Evolutionary conservation across 2,888 invertebrate genomes (phyloP).

Genomic region (Rotaria macrura): DNA sequence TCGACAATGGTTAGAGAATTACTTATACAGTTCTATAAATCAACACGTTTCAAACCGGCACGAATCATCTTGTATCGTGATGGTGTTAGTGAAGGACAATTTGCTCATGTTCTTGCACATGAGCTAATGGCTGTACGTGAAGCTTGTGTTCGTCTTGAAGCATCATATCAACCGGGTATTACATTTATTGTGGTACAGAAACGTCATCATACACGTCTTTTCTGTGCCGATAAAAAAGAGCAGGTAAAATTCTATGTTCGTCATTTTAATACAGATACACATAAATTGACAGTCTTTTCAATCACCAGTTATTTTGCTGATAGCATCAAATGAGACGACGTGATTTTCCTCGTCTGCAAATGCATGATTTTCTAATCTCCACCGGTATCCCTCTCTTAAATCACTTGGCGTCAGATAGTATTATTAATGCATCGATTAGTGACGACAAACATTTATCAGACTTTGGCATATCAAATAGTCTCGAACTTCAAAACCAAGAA

Average conservation of each 20-base stretch:
- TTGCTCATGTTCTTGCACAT: conserved; percentile 83
- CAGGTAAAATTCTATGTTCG: conserved; percentile 52
- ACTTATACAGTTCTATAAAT: conserved; percentile 96
- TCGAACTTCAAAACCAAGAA: too few relatives aligned
- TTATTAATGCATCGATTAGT: too few relatives aligned
- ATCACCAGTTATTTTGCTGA: too few relatives aligned
- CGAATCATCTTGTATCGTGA: conserved; percentile 96
- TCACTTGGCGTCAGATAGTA: too few relatives aligned
- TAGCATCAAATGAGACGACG: too few relatives aligned
- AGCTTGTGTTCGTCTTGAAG: conserved; percentile 83
- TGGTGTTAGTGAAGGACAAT: conserved; percentile 97
- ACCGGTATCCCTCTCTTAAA: too few relatives aligned
- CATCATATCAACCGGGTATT: conserved; percentile 93
- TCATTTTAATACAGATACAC: too few relatives aligned
- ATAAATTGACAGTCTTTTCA: too few relatives aligned
- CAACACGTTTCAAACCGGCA: conserved; percentile 96
- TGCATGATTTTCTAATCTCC: too few relatives aligned
- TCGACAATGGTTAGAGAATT: conserved; percentile 95
- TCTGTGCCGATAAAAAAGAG: conserved; percentile 97
- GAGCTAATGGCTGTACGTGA: conserved; percentile 94
- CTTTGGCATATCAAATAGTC: too few relatives aligned
- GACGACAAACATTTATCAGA: too few relatives aligned
- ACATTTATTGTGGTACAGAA: conserved; percentile 98
- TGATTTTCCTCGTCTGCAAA: too few relatives aligned
- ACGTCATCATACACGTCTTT: conserved; percentile 91